phyloP scores from a whole-genome alignment of 2,797 vertebrate genomes.

The Chelidonichthys spinosus region DNA sequence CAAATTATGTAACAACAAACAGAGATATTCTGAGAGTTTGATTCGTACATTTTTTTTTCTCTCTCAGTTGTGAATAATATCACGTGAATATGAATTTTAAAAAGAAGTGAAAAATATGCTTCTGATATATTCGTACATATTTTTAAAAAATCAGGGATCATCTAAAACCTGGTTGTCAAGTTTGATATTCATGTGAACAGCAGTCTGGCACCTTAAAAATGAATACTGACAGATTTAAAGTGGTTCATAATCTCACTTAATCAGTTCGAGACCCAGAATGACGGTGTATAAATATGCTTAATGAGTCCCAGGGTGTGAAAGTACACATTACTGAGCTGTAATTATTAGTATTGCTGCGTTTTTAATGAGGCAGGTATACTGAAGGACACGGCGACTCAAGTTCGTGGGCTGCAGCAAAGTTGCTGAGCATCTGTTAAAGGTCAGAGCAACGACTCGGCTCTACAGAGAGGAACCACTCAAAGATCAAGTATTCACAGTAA shows the following conservation, averaged over 20 bases:
- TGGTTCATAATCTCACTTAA: slow-evolving; percentile 4
- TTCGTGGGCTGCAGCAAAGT: slow-evolving; percentile 32
- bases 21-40: slow-evolving; percentile 20
- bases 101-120: background rate
- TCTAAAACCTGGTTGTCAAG: slow-evolving; percentile 5
- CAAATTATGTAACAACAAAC: slow-evolving; percentile 43
- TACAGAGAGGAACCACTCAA: slow-evolving; percentile 29
- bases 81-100: background rate
- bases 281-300: slow-evolving; percentile 23
- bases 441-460: slow-evolving; percentile 35
- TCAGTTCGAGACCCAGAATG: background rate
- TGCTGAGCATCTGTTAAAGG: slow-evolving; percentile 59
- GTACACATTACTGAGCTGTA: slow-evolving; percentile 16
- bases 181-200: background rate
- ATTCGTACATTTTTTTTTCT: slow-evolving; percentile 7
- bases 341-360: slow-evolving; percentile 7
- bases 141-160: background rate
- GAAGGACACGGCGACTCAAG: slow-evolving; percentile 23
- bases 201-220: background rate
- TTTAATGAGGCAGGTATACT: slow-evolving; percentile 42
- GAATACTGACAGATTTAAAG: slow-evolving; percentile 15
- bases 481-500: slow-evolving; percentile 31
- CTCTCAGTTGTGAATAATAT: background rate
- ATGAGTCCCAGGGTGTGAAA: slow-evolving; percentile 35
- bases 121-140: background rate